Percentiles rank a stretch among this genome's conserved stretches.
These are phyloP conservation scores for Terebella lapidaria DNA, from an alignment of 2,888 invertebrate species.

Conservation along the genomic window DNA sequence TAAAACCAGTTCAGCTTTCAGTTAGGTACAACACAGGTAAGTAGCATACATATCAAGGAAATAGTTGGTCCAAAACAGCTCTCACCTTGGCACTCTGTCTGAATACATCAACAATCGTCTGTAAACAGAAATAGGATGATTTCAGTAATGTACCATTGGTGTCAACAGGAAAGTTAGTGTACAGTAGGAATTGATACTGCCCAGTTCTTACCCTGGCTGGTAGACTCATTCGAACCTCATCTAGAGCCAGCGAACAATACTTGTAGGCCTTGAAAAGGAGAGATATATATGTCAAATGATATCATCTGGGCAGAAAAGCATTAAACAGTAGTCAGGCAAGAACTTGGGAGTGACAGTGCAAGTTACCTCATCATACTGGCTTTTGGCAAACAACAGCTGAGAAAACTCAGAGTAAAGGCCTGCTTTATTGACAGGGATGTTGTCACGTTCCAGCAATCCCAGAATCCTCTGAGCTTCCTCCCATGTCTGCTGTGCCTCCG, in stretches of 20 bases:
- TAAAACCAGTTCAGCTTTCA: no score
- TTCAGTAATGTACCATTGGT: no score
- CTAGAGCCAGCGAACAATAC: conserved; percentile 74
- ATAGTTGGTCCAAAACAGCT: background rate
- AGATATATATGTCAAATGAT: background rate
- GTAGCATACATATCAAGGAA: background rate
- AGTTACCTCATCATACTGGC: conserved; percentile 70
- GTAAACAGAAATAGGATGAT: conserved; percentile 16
- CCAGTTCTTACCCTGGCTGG: conserved; percentile 44
- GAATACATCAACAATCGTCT: conserved; percentile 68
- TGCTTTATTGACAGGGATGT: conserved; percentile 60
- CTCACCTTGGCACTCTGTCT: conserved; percentile 72
- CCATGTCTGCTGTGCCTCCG: conserved; percentile 70
- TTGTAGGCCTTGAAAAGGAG: conserved; percentile 59
- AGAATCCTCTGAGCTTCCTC: conserved; percentile 60
- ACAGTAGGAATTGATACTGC: no score
- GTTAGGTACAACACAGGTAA: no score
- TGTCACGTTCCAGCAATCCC: conserved; percentile 56
- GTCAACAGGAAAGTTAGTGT: no score
- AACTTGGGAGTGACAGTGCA: no score
- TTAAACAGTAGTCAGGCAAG: no score
- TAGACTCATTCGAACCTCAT: conserved; percentile 28
- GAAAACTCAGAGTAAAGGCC: conserved; percentile 79
- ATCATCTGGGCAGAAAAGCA: background rate
- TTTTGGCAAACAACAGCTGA: conserved; percentile 74